Percentiles rank a stretch among this genome's conserved stretches.
Conservation (phyloP, 2,888 invertebrate genomes). For the Ormyrus rosae region DNA sequence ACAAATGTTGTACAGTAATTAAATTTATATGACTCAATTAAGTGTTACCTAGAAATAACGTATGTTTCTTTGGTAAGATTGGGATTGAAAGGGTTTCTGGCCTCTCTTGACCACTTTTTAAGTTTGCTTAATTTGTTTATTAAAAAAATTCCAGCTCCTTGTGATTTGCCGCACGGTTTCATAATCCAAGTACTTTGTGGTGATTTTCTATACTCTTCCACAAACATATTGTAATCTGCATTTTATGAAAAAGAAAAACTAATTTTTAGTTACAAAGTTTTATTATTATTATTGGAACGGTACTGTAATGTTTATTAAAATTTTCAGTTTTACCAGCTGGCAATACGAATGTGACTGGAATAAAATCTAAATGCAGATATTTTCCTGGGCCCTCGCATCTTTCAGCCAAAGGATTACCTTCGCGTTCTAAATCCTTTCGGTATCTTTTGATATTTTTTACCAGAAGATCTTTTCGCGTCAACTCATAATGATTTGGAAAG, state of each 20-base stretch:
- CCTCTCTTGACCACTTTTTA: slow-evolving; percentile 92
- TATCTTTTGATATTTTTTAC: slow-evolving; percentile 97
- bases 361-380: slow-evolving; percentile 91
- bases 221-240: slow-evolving; percentile 96
- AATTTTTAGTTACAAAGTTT: not conserved
- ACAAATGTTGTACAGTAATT: not conserved
- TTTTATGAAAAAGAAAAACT: not conserved
- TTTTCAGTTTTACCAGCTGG: slow-evolving; percentile 81
- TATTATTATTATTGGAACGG: not conserved
- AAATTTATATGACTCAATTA: not conserved
- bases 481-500: slow-evolving; percentile 96
- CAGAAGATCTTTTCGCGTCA: slow-evolving; percentile 95
- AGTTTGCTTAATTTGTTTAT: slow-evolving; percentile 96
- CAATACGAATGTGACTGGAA: slow-evolving; percentile 94
- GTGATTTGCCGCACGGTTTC: slow-evolving; percentile 97
- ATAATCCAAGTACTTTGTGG: slow-evolving; percentile 98
- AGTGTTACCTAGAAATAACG: slow-evolving; percentile 88
- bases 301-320: slow-evolving; percentile 4
- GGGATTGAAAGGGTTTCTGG: slow-evolving; percentile 90
- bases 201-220: slow-evolving; percentile 95
- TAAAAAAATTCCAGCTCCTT: slow-evolving; percentile 95
- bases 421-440: slow-evolving; percentile 93
- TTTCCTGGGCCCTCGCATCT: slow-evolving; percentile 85
- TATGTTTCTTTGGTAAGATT: slow-evolving; percentile 92
- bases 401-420: slow-evolving; percentile 91